Evolutionary conservation across 2,797 vertebrate genomes (phyloP), one percentile per base, ranked within the genome.

Genomic region (Eurystomus glaucurus): DNA sequence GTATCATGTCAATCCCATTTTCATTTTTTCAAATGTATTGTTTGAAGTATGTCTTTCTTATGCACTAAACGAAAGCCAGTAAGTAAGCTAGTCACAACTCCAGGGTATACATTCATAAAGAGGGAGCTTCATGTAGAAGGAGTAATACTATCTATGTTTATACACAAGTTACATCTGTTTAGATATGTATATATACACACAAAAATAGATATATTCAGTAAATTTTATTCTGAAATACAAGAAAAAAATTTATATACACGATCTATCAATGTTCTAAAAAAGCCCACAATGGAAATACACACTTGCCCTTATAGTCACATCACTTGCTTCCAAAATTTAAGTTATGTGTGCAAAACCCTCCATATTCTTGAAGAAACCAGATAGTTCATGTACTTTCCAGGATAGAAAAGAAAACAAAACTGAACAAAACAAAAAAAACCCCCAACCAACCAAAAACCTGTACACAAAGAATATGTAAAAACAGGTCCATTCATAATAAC

Each of bases 241-340:
- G 29, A 48, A 90, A 71, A 39, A 84, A 41, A 5, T 26, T 26
- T 21, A 85, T 4, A 52, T 16, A 39, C 0, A 0, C 21, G 14
- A 77, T 54, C 25, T 33, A n/a, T 12, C 35, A 69, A 21, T 20
- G 7, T 60, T 46, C 8, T 22, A 11, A 66, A 72, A 74, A 65
- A 50, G 3, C 10, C 15, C 13, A 58, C 3, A 37, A 66, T 4
- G 21, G 4, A 90, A 74, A 71, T 55, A 70, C 0, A 14, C 18
- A 43, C 69, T 58, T 85, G 29, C 8, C 25, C 75, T 62, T 46
- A 82, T 3, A 62, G 54, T 41, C 20, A n/a, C 33, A 82, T 39
- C 5, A 77, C 6, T 10, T 82, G 25, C 14, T 82, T 79, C 46
- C 23, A 50, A 61, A 69, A 65, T 80, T 22, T 60, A 41, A 66